Evolutionary conservation across 2,113 vertebrate genomes (phyloP).

Genomic region (Brachypteracias leptosomus): DNA sequence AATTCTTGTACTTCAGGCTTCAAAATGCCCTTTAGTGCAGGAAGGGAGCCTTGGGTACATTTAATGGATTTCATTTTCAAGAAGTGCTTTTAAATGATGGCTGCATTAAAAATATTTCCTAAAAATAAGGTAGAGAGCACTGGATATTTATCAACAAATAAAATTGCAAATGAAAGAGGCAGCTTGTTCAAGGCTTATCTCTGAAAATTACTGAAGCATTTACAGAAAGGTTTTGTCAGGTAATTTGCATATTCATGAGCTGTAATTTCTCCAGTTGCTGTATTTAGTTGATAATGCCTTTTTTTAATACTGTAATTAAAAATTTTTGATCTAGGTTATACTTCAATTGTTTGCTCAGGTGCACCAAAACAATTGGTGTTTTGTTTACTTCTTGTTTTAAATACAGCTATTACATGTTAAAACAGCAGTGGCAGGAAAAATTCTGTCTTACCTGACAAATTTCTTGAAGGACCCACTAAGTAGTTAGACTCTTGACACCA

Average conservation of each 20-base stretch:
- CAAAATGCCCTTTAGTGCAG: not conserved
- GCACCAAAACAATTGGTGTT: not conserved
- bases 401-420: not conserved
- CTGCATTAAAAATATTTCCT: not conserved
- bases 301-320: slow-evolving; percentile 54
- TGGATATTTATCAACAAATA: slow-evolving; percentile 11
- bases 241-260: slow-evolving; percentile 50
- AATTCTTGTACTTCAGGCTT: not conserved
- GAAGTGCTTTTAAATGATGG: not conserved
- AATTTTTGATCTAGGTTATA: not conserved
- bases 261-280: slow-evolving; percentile 39
- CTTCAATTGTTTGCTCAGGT: not conserved
- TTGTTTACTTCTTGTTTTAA: not conserved
- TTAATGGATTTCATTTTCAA: not conserved
- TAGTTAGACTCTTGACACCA: not conserved
- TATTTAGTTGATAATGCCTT: slow-evolving; percentile 40
- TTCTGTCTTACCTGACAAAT: not conserved
- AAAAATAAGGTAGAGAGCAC: not conserved
- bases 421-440: not conserved
- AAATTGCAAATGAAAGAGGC: slow-evolving; percentile 17
- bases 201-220: slow-evolving; percentile 50
- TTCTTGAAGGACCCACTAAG: not conserved
- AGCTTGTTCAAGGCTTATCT: slow-evolving; percentile 19
- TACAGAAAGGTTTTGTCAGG: slow-evolving; percentile 24
- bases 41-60: not conserved